Base-by-base conservation (phyloP, 2,113 vertebrate genomes). In the Paramormyrops kingsleyae region DNA sequence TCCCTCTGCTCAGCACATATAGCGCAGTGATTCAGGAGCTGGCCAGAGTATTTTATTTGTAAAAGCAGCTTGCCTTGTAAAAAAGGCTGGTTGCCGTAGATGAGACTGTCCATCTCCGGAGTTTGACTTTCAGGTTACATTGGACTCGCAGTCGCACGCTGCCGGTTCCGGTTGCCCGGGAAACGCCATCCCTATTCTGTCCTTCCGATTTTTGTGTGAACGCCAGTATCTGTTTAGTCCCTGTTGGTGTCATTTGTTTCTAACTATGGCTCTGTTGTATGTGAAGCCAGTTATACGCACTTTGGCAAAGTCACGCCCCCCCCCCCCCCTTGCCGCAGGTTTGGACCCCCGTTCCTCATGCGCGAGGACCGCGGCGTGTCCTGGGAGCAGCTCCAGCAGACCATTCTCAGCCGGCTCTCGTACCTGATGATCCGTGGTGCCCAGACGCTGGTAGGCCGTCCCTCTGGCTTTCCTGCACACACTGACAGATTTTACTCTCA, bases 321-420 rank as follows among this genome's bases (percentile, higher is more conserved):
- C 44, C 42, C 42, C n/a, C n/a, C 15, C 89, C 91, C 92, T 53
- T 0, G 0, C 70, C 3, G 89, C 92, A 99, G 98, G 94, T 99
- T 99, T 0, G 98, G 98, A 24, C 98, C 98, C 0, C 98, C 98
- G 0, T 97, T 99, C 92, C 89, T 99, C 91, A 94, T 99, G 92
- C 93, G 94, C 88, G 97, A 98, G 94, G 97, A 99, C 91, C 95
- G 97, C 83, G 93, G 94, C 3, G 80, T 97, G 88, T 97, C 97
- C 80, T 99, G 98, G 98, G 96, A 96, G 87, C 97, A 98, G 93
- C 96, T 99, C 24, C 97, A 97, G 93, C 97, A 97, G 91, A 95
- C 96, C 91, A 95, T 99, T 93, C 96, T 99, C 92, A 96, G 94
- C 91, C 97, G 97, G 90, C 95, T 98, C 42, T 95, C 94, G 90